phyloP scores from a whole-genome alignment of 2,888 invertebrate genomes.

The Anthophora plumipes region DNA sequence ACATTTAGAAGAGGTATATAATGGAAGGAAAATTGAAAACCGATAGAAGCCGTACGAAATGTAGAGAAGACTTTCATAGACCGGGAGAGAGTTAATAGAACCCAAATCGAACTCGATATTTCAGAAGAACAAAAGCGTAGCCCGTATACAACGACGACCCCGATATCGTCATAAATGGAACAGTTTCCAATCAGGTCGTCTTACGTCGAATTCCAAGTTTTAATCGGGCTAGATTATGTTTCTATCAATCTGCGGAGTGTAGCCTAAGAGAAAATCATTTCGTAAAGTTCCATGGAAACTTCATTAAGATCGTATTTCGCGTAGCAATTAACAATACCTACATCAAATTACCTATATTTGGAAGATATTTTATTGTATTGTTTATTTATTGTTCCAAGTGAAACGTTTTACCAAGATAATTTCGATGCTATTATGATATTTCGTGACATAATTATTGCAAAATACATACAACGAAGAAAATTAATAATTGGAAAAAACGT shows the following conservation, averaged over 20 bases:
- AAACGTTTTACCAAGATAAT: too few species aligned
- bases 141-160: constrained; percentile 16
- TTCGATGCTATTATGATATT: not conserved
- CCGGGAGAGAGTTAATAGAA: not conserved
- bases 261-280: not conserved
- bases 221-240: constrained; percentile 38
- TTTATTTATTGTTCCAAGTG: too few species aligned
- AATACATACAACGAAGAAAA: too few species aligned
- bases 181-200: constrained; percentile 28
- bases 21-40: not conserved
- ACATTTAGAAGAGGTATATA: not conserved
- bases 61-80: not conserved
- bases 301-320: not conserved
- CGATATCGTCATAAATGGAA: constrained; percentile 23
- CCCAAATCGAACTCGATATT: constrained; percentile 35
- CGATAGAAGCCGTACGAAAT: not conserved
- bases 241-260: not conserved
- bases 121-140: constrained; percentile 32
- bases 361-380: too few species aligned
- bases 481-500: too few species aligned
- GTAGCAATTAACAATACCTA: too few species aligned
- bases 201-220: constrained; percentile 24
- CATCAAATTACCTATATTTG: too few species aligned
- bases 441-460: too few species aligned
- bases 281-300: constrained; percentile 10